Percentiles rank a stretch among this genome's conserved stretches.
Conservation (phyloP, 2,797 vertebrate species). For the Clarias pachynema region DNA sequence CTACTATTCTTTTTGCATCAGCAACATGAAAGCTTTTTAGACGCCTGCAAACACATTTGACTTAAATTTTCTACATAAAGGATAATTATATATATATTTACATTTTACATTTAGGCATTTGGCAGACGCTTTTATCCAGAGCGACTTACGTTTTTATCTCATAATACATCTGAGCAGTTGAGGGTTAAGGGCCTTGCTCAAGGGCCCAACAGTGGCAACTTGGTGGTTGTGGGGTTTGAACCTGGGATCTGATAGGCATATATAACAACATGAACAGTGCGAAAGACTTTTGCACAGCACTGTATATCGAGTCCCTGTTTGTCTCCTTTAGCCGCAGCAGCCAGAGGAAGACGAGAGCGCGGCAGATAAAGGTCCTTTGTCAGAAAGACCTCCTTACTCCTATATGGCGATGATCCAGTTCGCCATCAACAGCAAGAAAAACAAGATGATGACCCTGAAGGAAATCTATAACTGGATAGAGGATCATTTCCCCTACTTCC, state of each 20-base stretch:
- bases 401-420: conserved; percentile 99
- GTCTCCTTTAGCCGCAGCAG: conserved; percentile 22
- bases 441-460: conserved; percentile 90
- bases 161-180: no score
- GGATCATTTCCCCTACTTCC: conserved; percentile 93
- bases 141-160: no score
- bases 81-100: no score
- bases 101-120: no score
- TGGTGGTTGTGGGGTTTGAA: no score
- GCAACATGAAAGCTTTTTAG: background rate
- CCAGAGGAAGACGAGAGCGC: conserved; percentile 26
- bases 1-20: background rate
- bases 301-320: background rate
- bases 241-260: no score
- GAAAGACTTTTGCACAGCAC: no score
- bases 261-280: no score
- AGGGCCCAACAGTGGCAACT: no score
- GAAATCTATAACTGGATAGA: conserved; percentile 97
- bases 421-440: conserved; percentile 91
- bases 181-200: no score
- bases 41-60: background rate
- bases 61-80: no score
- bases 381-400: conserved; percentile 90
- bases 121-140: no score
- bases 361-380: conserved; percentile 64